Evolutionary conservation across 2,888 invertebrate genomes (phyloP).

Genomic region (Aporophyla nigra): DNA sequence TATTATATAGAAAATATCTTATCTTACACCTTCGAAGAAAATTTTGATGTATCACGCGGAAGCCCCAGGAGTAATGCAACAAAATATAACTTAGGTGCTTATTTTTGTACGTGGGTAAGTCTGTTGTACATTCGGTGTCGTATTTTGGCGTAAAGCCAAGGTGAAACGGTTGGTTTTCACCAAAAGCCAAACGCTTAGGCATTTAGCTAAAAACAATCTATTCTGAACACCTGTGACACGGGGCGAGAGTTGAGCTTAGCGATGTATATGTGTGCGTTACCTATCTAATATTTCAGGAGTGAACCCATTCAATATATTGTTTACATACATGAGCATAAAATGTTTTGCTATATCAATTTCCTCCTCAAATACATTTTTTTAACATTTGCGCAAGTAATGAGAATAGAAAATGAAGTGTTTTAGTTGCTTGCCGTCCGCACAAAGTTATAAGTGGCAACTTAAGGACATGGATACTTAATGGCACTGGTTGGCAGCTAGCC

Average conservation of each 20-base stretch:
- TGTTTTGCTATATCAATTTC: constrained; percentile 47
- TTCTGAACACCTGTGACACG: constrained; percentile 67
- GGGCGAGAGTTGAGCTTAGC: constrained; percentile 51
- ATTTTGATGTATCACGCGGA: constrained; percentile 67
- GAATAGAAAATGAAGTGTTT: constrained; percentile 45
- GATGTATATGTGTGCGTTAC: constrained; percentile 16
- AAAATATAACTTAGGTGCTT: constrained; percentile 67
- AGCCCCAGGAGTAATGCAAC: constrained; percentile 63
- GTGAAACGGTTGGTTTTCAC: constrained; percentile 64
- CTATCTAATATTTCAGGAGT: constrained; percentile 49
- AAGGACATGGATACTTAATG: constrained; percentile 58
- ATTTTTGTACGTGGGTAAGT: constrained; percentile 65
- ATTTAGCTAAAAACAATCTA: constrained; percentile 71
- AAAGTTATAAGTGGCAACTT: constrained; percentile 62
- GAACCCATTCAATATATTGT: constrained; percentile 53
- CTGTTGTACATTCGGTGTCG: constrained; percentile 50
- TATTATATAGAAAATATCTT: constrained; percentile 60
- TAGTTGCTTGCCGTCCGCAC: constrained; percentile 22
- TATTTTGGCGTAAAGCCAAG: constrained; percentile 65
- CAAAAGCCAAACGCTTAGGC: constrained; percentile 66
- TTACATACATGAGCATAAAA: constrained; percentile 53
- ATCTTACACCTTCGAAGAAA: constrained; percentile 58
- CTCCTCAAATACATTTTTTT: constrained; percentile 32
- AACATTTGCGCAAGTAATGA: constrained; percentile 37
- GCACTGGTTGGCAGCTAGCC: constrained; percentile 58